A percentile compares a stretch with the other conserved stretches of the same genome.
These are phyloP conservation scores for Odontamblyopus lacepedii DNA, from an alignment of 2,797 vertebrate genomes.

Conservation along the genomic window DNA sequence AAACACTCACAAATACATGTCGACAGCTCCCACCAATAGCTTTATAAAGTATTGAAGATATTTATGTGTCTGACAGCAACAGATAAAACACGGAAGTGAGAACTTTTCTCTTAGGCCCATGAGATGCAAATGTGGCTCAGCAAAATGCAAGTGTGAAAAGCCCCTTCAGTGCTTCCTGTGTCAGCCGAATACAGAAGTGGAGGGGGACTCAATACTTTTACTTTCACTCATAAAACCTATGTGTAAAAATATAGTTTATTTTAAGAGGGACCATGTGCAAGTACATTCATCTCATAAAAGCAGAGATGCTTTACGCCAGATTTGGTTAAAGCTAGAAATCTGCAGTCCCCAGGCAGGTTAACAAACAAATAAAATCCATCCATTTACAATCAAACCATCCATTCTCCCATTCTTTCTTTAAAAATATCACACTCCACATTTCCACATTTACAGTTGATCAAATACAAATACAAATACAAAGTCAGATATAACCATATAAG, in stretches of 20 bases:
- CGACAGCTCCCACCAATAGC: slow-evolving; percentile 35
- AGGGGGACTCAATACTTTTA: neutral
- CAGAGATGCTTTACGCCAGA: too few species aligned
- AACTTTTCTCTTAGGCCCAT: slow-evolving; percentile 29
- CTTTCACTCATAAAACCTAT: neutral
- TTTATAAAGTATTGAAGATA: slow-evolving; percentile 46
- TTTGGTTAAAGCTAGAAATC: too few species aligned
- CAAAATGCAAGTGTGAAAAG: slow-evolving; percentile 29
- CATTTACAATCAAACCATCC: too few species aligned
- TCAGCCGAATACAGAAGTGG: slow-evolving; percentile 6
- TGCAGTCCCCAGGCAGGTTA: too few species aligned
- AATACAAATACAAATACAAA: too few species aligned
- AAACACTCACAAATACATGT: slow-evolving; percentile 50
- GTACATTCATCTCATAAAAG: too few species aligned
- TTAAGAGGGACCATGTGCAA: too few species aligned
- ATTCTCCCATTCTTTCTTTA: too few species aligned
- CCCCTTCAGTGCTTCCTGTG: slow-evolving; percentile 75
- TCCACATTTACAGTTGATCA: too few species aligned
- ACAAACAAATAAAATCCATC: too few species aligned
- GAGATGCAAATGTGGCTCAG: slow-evolving; percentile 39
- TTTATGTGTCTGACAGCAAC: slow-evolving; percentile 27
- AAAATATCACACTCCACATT: too few species aligned
- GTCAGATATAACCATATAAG: too few species aligned
- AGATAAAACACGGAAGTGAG: slow-evolving; percentile 68
- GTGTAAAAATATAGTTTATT: neutral